These are phyloP conservation scores for Cinclus cinclus DNA, from an alignment of 2,113 vertebrate species.

Conservation along the genomic window DNA sequence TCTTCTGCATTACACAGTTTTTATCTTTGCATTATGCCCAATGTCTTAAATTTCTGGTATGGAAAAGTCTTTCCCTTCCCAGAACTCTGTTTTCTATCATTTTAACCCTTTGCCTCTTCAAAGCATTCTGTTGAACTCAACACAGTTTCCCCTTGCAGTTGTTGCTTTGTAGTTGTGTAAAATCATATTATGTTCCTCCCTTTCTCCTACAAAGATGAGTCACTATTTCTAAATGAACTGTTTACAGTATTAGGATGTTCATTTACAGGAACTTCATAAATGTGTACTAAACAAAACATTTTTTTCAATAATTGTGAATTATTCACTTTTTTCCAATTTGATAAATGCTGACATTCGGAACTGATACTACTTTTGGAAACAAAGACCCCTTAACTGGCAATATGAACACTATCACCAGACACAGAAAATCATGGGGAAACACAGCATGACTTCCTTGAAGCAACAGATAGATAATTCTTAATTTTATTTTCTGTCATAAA, in stretches of 20 bases:
- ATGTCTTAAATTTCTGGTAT: not conserved
- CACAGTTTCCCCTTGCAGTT: not conserved
- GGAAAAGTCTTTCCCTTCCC: not conserved
- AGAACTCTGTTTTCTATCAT: slow-evolving; percentile 30
- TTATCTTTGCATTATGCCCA: not conserved
- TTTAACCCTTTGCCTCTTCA: slow-evolving; percentile 43
- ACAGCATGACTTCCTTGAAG: not conserved
- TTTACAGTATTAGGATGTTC: not conserved
- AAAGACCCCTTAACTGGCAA: not conserved
- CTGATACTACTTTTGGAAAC: not conserved
- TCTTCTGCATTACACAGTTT: slow-evolving; percentile 8
- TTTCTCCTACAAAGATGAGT: not conserved
- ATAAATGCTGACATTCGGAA: not conserved
- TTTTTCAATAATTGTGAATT: not conserved
- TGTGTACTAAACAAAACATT: not conserved
- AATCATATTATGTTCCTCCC: not conserved
- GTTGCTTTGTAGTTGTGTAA: not conserved
- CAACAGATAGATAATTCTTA: not conserved
- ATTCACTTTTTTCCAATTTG: not conserved
- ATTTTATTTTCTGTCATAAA: not conserved
- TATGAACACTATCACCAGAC: not conserved
- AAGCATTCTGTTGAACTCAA: not conserved
- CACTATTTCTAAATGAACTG: not conserved
- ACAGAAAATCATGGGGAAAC: not conserved
- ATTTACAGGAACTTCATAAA: not conserved